These are phyloP conservation scores for Stegodyphus dumicola DNA, from an alignment of 1,140 invertebrate species.

Conservation along the genomic window DNA sequence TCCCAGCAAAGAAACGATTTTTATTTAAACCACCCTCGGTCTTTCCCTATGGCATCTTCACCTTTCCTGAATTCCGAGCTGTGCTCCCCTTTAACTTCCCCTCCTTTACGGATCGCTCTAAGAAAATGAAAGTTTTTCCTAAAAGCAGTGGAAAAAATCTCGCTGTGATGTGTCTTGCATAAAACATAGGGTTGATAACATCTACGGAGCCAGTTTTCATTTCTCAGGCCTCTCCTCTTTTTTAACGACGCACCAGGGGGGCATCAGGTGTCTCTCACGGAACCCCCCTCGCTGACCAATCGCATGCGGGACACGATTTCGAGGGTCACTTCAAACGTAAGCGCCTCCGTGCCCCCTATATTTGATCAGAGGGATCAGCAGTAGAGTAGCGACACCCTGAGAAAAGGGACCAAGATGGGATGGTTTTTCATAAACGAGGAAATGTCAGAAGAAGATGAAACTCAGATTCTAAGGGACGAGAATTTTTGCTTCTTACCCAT, in stretches of 20 bases:
- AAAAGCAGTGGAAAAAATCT: slow-evolving; percentile 30
- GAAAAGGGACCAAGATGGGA: too few species aligned
- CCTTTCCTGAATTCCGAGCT: too few species aligned
- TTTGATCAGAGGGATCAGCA: slow-evolving; percentile 34
- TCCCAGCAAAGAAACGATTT: too few species aligned
- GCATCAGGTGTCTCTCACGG: slow-evolving; percentile 50
- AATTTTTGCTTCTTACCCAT: too few species aligned
- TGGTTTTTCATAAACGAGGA: slow-evolving; percentile 38
- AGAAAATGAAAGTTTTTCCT: too few species aligned
- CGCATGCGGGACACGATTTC: slow-evolving; percentile 46
- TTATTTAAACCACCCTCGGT: too few species aligned
- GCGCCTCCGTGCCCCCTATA: neutral
- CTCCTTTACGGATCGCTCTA: too few species aligned
- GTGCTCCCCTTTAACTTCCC: too few species aligned
- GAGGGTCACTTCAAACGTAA: slow-evolving; percentile 39
- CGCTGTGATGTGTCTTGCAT: slow-evolving; percentile 34
- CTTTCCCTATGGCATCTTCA: too few species aligned
- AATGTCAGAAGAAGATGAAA: slow-evolving; percentile 34
- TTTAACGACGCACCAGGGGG: slow-evolving; percentile 49
- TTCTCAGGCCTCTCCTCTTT: slow-evolving; percentile 10
- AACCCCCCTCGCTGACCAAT: slow-evolving; percentile 23
- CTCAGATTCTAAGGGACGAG: too few species aligned
- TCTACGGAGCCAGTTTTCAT: slow-evolving; percentile 34
- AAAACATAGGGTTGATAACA: slow-evolving; percentile 31
- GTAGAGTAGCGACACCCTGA: neutral